Evolutionary conservation across 2,113 vertebrate genomes (phyloP).

Genomic region (Neolamprologus cancellatus): DNA sequence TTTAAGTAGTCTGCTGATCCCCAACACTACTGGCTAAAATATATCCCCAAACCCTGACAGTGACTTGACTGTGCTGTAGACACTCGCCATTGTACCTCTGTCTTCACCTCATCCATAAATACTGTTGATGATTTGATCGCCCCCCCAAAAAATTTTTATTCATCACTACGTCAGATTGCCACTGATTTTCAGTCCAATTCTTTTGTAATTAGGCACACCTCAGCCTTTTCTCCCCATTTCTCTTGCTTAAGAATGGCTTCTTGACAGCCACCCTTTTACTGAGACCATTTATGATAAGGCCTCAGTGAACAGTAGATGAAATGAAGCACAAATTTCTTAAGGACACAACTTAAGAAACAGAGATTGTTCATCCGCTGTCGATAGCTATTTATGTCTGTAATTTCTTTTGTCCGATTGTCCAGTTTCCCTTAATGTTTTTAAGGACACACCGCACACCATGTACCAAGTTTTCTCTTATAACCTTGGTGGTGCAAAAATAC

Average conservation of each 20-base stretch:
- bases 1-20: background rate
- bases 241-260: background rate
- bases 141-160: background rate
- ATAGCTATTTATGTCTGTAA: background rate
- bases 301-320: background rate
- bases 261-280: background rate
- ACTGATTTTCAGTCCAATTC: background rate
- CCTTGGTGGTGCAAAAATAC: background rate
- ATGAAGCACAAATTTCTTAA: background rate
- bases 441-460: background rate
- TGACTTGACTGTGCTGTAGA: background rate
- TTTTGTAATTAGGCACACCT: background rate
- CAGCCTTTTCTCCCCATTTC: background rate
- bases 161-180: background rate
- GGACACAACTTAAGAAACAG: background rate
- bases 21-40: background rate
- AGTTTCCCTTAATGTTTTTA: background rate
- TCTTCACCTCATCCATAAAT: background rate
- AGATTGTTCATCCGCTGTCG: rapidly evolving
- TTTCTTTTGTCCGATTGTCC: background rate
- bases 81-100: background rate
- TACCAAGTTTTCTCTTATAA: background rate
- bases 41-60: background rate
- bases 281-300: background rate
- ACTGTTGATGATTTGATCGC: background rate